Base-by-base conservation (phyloP, 2,113 vertebrate species). In the Ptyas mucosa region DNA sequence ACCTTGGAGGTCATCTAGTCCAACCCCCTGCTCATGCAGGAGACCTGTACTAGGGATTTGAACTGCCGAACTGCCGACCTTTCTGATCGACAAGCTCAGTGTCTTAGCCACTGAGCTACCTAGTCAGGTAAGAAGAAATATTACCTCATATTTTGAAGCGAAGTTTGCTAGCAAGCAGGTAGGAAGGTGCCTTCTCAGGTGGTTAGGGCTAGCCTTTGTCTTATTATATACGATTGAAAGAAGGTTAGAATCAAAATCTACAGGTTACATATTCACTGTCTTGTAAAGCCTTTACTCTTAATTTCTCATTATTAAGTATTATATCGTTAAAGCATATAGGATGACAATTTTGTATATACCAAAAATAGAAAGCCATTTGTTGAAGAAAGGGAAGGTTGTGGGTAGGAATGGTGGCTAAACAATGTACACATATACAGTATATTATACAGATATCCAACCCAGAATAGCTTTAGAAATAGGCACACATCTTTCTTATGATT, bases 321-420 rank as follows among this genome's bases (percentile, higher is more conserved):
- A 51, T 86, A 51, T 86, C 1, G 1, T 86, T 49, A 49, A 49
- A 86, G 1, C 85, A 51, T 51, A 14, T 55, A 54, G n/a, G 51
- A 20, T 88, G 15, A 34, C 14, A 55, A n/a, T 34, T 21, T 18
- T 52, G 14, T 55, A 54, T 54, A 88, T 53, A 21, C 2, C 55
- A 29, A 54, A 88, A 20, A n/a, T 14, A 34, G 8, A 88, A 15
- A 92, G n/a, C 29, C 58, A 95, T 93, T 91, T 93, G 90, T 94
- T 92, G 93, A 64, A n/a, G n/a, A n/a, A n/a, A n/a, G n/a, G 69
- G 69, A 75, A 81, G 69, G 39, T 21, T 90, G 92, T 61, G 21
- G 6, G n/a, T 57, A 58, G 21, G 54, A 34, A 57, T 55, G 29
- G 7, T 54, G 87, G 34, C 34, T 24, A n/a, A 8, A 24, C 89